Conservation (phyloP, 2,113 vertebrate genomes). For the Prunella fulvescens region DNA sequence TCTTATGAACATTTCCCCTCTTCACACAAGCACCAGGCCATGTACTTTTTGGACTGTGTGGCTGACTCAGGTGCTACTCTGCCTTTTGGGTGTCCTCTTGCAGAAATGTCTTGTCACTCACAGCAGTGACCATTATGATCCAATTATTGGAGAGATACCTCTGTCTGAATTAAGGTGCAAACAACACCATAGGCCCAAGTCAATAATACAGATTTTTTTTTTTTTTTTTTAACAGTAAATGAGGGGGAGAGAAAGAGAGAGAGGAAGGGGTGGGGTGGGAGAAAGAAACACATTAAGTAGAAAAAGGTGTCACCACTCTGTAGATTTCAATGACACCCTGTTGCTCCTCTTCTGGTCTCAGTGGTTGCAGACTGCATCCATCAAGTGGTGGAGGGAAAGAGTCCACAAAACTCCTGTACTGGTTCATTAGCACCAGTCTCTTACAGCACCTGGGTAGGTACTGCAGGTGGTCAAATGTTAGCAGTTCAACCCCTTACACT, state of each 20-base stretch:
- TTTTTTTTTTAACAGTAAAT: neutral
- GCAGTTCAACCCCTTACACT: neutral
- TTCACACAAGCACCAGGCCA: neutral
- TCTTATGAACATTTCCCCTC: neutral
- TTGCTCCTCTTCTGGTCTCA: neutral
- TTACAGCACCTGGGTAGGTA: neutral
- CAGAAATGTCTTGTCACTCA: neutral
- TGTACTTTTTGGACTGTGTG: neutral
- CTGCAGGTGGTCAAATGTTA: neutral
- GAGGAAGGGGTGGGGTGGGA: no score
- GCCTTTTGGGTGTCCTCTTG: neutral
- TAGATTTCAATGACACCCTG: no score
- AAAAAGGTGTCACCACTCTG: neutral
- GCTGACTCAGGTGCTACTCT: neutral
- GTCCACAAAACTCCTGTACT: neutral
- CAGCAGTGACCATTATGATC: neutral
- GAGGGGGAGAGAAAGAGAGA: neutral
- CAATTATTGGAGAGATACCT: neutral
- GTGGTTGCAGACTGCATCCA: neutral
- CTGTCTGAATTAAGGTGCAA: neutral
- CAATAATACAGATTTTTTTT: neutral
- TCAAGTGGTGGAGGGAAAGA: neutral
- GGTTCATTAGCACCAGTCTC: neutral
- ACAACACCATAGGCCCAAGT: neutral
- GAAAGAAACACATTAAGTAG: neutral